Evolutionary conservation across 2,113 vertebrate genomes (phyloP).

Genomic region (Haemorhous mexicanus): DNA sequence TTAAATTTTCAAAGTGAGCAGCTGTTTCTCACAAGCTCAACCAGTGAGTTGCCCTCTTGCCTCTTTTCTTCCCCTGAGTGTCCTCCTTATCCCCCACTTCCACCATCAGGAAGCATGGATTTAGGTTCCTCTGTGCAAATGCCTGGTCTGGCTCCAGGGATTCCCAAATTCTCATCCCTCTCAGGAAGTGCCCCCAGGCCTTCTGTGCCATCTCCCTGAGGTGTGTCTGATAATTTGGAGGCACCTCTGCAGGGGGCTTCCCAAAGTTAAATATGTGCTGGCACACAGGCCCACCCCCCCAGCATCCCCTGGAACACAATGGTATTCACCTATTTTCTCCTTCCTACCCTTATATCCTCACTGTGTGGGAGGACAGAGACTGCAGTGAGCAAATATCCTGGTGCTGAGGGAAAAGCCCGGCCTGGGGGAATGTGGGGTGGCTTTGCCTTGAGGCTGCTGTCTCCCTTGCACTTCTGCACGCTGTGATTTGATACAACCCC

Average conservation of each 20-base stretch:
- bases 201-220: background rate
- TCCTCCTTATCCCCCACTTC: background rate
- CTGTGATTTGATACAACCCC: background rate
- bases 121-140: background rate
- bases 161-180: background rate
- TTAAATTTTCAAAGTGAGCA: no score
- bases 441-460: background rate
- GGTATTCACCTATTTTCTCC: background rate
- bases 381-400: background rate
- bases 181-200: background rate
- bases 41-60: background rate
- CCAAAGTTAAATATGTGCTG: rapidly evolving
- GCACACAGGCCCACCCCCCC: background rate
- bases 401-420: background rate
- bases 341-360: rapidly evolving
- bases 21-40: no score
- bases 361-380: rapidly evolving
- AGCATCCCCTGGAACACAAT: background rate
- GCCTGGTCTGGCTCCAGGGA: background rate
- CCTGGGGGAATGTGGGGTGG: background rate
- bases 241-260: background rate
- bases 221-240: no score
- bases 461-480: background rate
- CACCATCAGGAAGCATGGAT: background rate
- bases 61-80: rapidly evolving